These are phyloP conservation scores for Heliconius melpomene DNA, from an alignment of 1,140 invertebrate species.

Conservation along the genomic window DNA sequence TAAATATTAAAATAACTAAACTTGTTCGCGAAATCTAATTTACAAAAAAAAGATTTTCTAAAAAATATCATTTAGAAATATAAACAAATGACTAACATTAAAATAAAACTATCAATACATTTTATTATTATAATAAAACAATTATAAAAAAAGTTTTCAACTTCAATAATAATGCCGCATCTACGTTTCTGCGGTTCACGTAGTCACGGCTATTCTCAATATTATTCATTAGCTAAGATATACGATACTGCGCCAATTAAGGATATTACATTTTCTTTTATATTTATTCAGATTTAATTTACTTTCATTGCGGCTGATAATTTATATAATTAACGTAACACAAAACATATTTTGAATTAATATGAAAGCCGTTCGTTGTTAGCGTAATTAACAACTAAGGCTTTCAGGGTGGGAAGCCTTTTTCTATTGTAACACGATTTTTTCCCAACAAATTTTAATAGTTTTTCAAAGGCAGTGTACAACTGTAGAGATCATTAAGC, in stretches of 20 bases:
- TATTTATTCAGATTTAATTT: conserved; percentile 27
- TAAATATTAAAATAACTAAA: too few species aligned
- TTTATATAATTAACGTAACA: conserved; percentile 26
- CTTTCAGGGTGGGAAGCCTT: conserved; percentile 18
- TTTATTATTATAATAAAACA: background rate
- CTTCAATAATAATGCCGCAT: conserved; percentile 24
- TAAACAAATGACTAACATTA: too few species aligned
- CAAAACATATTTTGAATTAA: background rate
- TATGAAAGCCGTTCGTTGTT: background rate
- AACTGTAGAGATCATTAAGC: conserved; percentile 72
- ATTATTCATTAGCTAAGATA: conserved; percentile 44
- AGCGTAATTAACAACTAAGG: conserved; percentile 9
- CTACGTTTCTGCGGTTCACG: conserved; percentile 25
- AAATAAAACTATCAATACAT: too few species aligned
- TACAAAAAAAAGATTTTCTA: too few species aligned
- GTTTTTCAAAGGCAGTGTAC: conserved; percentile 62
- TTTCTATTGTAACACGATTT: conserved; percentile 25
- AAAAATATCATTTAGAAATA: too few species aligned
- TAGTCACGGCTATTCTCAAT: conserved; percentile 37
- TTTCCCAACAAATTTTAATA: conserved; percentile 50
- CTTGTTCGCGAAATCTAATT: too few species aligned
- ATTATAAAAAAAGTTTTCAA: background rate
- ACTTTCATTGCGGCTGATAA: conserved; percentile 26
- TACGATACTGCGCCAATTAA: conserved; percentile 43
- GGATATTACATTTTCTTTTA: conserved; percentile 43